Base-by-base conservation (phyloP, 35 echinoderm and acorn worm genomes). In the Ophiothrix spiculata region DNA sequence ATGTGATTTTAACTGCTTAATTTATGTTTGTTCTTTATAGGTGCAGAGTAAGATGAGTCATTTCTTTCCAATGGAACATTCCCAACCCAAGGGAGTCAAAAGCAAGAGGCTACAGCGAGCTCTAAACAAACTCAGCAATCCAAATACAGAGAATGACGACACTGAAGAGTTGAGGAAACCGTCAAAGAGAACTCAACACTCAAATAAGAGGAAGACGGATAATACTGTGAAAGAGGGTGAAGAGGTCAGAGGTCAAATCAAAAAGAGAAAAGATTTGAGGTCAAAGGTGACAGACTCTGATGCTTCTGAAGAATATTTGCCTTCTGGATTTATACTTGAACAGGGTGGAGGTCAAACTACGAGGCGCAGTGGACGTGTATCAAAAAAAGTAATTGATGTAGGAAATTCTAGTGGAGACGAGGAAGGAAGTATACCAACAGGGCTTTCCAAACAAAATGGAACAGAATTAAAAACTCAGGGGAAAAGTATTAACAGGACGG, bases 71-170 rank as follows among this genome's bases (percentile, higher is more conserved):
- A 32, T 84, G 21, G 63, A 85, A 76, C 75, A 75, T 34, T 40
- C 39, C 8, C 54, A 88, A 8, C 33, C 81, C 15, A 81, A 54
- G 49, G 79, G 84, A 63, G 80, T 91, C 0, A 86, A 81, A 19
- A 95, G 93, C 86, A 91, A 95, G 77, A 49, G 93, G 39, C 77
- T 95, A 6, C 25, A 91, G 39, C 73, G 79, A 60, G 93, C 88
- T 10, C 54, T 95, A 31, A 75, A 77, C 4, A 86, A 91, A 40
- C 49, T 92, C 77, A 37, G 40, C 0, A 81, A 80, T 64, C 89
- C 82, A 54, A 39, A 85, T 35, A 32, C 21, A 76, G 63, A 16
- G 81, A 16, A 85, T 38, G 39, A 90, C 31, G 81, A 90, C 6
- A 75, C 38, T 21, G 0, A 40, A 86, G 38, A 84, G 60, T 31